Percentiles rank a stretch among this genome's conserved stretches.
Evolutionary conservation across 2,113 vertebrate genomes (phyloP).

Genomic region (Callithrix jacchus): DNA sequence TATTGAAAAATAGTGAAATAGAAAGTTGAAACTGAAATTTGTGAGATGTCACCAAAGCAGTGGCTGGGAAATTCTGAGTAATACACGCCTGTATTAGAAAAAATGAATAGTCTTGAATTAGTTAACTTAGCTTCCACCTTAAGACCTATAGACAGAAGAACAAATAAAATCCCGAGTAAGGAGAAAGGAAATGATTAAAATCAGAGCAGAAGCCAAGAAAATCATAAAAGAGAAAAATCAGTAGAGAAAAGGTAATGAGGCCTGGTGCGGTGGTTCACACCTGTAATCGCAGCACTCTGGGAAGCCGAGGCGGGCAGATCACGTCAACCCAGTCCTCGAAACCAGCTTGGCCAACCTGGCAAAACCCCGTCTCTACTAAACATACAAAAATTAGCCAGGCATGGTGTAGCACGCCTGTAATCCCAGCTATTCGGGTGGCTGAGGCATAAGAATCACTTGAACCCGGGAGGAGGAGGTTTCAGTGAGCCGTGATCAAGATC

Average conservation of each 20-base stretch:
- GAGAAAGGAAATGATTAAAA: slow-evolving; percentile 15
- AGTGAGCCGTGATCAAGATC: too few species aligned
- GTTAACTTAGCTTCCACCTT: not conserved
- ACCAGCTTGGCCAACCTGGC: too few species aligned
- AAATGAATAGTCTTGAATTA: not conserved
- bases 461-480: too few species aligned
- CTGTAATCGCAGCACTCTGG: too few species aligned
- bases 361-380: too few species aligned
- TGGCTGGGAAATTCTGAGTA: not conserved
- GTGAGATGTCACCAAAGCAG: not conserved
- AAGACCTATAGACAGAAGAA: not conserved
- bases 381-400: too few species aligned
- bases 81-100: not conserved
- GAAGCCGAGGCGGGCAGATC: too few species aligned
- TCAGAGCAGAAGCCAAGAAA: not conserved
- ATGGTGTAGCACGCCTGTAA: too few species aligned
- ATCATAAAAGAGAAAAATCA: not conserved
- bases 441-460: too few species aligned
- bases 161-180: not conserved
- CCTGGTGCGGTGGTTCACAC: too few species aligned
- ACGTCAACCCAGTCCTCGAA: too few species aligned
- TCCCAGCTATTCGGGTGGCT: too few species aligned
- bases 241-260: not conserved
- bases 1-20: not conserved
- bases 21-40: not conserved